Conservation (phyloP, 1,140 invertebrate species). For the Pygmarrhopalites habei region DNA sequence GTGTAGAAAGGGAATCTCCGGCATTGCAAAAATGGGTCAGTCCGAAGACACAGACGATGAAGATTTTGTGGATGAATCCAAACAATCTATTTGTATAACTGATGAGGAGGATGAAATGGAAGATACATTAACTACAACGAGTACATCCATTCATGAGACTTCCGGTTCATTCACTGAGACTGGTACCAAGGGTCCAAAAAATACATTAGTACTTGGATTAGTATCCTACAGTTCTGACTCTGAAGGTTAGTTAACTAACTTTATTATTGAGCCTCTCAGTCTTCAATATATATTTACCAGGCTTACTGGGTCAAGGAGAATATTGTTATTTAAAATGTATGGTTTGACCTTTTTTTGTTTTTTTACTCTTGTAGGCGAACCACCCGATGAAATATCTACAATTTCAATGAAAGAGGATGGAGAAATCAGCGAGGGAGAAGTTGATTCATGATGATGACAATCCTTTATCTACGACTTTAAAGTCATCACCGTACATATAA, state of each 20-base stretch:
- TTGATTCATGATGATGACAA: too few relatives aligned
- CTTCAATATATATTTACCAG: too few relatives aligned
- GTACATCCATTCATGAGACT: neutral
- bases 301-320: too few relatives aligned
- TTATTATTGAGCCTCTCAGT: neutral
- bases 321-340: neutral
- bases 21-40: neutral
- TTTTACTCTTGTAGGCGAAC: neutral
- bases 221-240: neutral
- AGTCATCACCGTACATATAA: too few relatives aligned
- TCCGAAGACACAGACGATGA: neutral
- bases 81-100: neutral
- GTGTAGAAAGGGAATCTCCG: neutral
- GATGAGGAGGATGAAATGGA: slow-evolving; percentile 7
- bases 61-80: neutral
- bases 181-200: neutral
- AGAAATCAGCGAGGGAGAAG: slow-evolving; percentile 28
- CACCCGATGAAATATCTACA: neutral
- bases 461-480: too few relatives aligned
- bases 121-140: neutral
- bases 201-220: slow-evolving; percentile 10
- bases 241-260: neutral
- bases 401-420: neutral
- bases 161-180: neutral
- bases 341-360: neutral